A percentile compares a stretch with the other conserved stretches of the same genome.
These are phyloP conservation scores for Leptinotarsa texana DNA, from an alignment of 1,140 invertebrate genomes.

Conservation along the genomic window DNA sequence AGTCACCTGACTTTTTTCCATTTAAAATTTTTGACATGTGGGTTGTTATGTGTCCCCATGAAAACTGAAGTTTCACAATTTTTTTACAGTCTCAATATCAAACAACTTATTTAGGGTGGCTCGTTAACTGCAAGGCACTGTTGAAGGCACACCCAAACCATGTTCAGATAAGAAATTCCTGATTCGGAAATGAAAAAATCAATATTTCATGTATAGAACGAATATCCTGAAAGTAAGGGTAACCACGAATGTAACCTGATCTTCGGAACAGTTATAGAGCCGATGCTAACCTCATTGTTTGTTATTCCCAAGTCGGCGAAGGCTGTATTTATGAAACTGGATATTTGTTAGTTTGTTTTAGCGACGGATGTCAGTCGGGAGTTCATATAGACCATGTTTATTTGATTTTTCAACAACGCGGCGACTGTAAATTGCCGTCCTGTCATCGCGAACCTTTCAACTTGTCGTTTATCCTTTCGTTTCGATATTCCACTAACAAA, in stretches of 20 bases:
- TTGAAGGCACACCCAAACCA: too few species aligned
- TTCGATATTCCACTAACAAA: slow-evolving; percentile 2
- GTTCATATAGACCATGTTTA: slow-evolving; percentile 22
- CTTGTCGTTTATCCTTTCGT: slow-evolving; percentile 14
- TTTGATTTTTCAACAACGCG: slow-evolving; percentile 18
- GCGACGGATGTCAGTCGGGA: slow-evolving; percentile 23
- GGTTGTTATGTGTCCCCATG: too few species aligned
- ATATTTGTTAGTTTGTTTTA: slow-evolving; percentile 32
- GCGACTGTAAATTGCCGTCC: slow-evolving; percentile 13
- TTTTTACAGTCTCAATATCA: too few species aligned
- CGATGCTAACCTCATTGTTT: slow-evolving; percentile 22
- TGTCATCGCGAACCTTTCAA: slow-evolving; percentile 14
- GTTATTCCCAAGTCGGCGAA: slow-evolving; percentile 26
- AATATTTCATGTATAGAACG: slow-evolving; percentile 5
- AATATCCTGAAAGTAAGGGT: not conserved
- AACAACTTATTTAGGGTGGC: too few species aligned
- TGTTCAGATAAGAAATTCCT: too few species aligned
- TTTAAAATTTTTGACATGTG: too few species aligned
- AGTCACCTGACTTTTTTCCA: too few species aligned
- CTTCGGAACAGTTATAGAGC: slow-evolving; percentile 14
- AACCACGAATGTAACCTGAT: slow-evolving; percentile 10
- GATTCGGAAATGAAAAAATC: not conserved
- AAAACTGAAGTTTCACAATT: too few species aligned
- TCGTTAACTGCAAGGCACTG: too few species aligned
- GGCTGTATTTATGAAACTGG: slow-evolving; percentile 26